Evolutionary conservation across 2,888 invertebrate species (phyloP).

Genomic region (Ormyrus nitidulus): DNA sequence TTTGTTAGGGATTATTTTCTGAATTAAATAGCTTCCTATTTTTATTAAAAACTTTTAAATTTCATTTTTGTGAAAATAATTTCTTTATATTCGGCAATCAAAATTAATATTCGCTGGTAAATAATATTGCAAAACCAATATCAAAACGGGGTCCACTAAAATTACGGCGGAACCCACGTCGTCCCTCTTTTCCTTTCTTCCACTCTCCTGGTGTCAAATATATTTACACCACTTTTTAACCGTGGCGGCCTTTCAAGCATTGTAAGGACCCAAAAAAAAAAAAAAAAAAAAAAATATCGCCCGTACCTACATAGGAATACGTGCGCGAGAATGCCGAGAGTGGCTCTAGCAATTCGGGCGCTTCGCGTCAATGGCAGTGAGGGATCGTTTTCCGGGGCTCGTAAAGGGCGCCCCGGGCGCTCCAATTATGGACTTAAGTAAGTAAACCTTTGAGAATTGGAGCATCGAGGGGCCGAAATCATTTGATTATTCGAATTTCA

Average conservation of each 20-base stretch:
- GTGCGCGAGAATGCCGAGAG: conserved; percentile 33
- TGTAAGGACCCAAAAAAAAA: too few species aligned
- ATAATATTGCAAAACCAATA: too few species aligned
- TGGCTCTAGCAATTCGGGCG: conserved; percentile 30
- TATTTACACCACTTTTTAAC: conserved; percentile 24
- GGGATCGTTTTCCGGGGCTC: conserved; percentile 31
- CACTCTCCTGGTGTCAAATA: not conserved
- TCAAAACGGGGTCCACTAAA: too few species aligned
- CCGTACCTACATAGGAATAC: conserved; percentile 3
- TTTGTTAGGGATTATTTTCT: too few species aligned
- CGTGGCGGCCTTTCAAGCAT: not conserved
- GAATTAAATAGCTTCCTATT: too few species aligned
- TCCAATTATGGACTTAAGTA: conserved; percentile 16
- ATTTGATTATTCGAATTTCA: too few species aligned
- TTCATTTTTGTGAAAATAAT: too few species aligned
- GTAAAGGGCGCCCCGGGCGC: not conserved
- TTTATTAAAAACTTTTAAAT: too few species aligned
- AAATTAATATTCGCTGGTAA: too few species aligned
- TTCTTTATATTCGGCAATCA: too few species aligned
- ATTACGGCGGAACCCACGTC: not conserved
- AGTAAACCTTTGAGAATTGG: not conserved
- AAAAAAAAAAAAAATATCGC: not conserved
- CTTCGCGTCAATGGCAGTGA: not conserved
- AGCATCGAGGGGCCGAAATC: too few species aligned
- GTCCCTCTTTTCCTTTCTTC: not conserved